Base-by-base conservation (phyloP, 2,113 vertebrate genomes). In the Salminus brasiliensis region DNA sequence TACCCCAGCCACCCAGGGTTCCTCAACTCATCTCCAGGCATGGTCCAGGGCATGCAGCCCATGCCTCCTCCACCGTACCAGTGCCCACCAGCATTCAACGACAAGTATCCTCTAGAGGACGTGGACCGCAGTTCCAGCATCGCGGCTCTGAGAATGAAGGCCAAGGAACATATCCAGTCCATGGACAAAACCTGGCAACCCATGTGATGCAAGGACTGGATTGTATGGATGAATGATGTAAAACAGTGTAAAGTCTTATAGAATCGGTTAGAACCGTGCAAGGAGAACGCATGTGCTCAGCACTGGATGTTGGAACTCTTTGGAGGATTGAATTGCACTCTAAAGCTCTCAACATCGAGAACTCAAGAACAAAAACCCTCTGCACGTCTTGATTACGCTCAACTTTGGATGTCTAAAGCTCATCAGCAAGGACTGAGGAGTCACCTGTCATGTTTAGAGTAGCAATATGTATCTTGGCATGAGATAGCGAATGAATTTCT, bases 101-200 rank as follows among this genome's bases (percentile, higher is more conserved):
- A 97, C 87, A 97, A 97, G 89, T 97, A 94, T 86, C 95, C 95
- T 0, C 81, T 93, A 88, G 96, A 97, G 75, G 95, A 96, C 4
- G 92, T 93, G 63, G 92, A 94, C 83, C 92, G 95, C 81, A 95
- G 94, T 78, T 95, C 96, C 79, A 97, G 96, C 88, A 97, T 97
- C 0, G 95, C 95, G 30, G 93, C 94, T 0, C 92, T 97, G 79
- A 93, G 95, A 82, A 94, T 97, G 94, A 96, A 96, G 88, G 96
- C 95, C 87, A 97, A 97, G 93, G 96, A 98, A 89, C 96, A 97
- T 63, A 93, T 95, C 78, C 97, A 97, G 89, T 96, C 94, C 57
- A 95, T 96, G 88, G 96, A 97, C 89, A 96, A 97, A 91, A 95
- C 95, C 82, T 99, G 97, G 97, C 95, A 95, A 47, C 93, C 94